Conservation (phyloP, 2,888 invertebrate species). For the Plutella xylostella region DNA sequence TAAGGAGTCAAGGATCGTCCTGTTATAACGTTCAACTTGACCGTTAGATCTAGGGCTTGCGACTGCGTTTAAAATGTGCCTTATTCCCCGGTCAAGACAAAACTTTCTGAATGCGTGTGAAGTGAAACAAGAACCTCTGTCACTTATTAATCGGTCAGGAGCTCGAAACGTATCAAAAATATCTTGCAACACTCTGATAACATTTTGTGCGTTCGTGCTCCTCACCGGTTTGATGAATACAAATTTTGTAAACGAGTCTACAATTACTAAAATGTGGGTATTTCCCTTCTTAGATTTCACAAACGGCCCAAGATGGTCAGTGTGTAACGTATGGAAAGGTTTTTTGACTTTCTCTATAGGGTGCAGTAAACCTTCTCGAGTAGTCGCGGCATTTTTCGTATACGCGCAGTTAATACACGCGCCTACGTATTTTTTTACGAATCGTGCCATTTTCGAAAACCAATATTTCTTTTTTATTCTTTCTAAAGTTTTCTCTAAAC, state of each 20-base stretch:
- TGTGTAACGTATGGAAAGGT: conserved; percentile 5
- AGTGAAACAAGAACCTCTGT: conserved; percentile 13
- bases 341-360: conserved; percentile 2
- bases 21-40: conserved; percentile 12
- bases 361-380: background rate
- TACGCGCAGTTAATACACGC: conserved; percentile 8
- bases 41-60: conserved; percentile 12
- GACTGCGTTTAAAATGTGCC: conserved; percentile 10
- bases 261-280: conserved; percentile 9
- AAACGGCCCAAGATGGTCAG: conserved; percentile 15
- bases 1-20: conserved; percentile 4
- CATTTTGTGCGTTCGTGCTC: conserved; percentile 11
- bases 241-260: conserved; percentile 14
- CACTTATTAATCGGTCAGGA: conserved; percentile 10
- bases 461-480: conserved; percentile 18
- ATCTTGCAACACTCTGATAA: conserved; percentile 9
- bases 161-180: conserved; percentile 12
- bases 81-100: conserved; percentile 4
- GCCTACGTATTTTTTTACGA: conserved; percentile 6
- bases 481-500: conserved; percentile 18
- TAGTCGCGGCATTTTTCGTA: background rate
- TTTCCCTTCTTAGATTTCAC: conserved; percentile 8
- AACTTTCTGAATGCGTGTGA: conserved; percentile 8
- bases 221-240: conserved; percentile 8
- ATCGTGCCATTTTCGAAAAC: conserved; percentile 8